These are phyloP conservation scores for Tenualosa thibaudeaui DNA, from an alignment of 2,797 vertebrate species.

Conservation along the genomic window DNA sequence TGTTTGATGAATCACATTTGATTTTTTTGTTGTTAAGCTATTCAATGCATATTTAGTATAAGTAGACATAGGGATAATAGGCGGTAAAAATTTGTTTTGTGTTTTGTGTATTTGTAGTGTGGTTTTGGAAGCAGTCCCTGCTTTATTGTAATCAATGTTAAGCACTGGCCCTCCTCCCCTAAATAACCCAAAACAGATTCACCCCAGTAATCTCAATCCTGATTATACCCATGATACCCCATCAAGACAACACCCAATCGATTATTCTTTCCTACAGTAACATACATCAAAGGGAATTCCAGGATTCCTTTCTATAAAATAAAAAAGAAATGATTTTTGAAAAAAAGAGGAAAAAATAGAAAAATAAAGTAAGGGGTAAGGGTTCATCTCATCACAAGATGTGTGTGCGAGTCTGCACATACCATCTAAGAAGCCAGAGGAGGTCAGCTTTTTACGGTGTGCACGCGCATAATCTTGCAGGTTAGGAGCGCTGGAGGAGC, in stretches of 20 bases:
- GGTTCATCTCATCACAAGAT: conserved; percentile 56
- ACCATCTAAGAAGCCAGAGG: conserved; percentile 93
- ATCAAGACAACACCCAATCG: conserved; percentile 2
- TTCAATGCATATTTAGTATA: background rate
- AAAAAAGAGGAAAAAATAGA: background rate
- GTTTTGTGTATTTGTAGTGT: background rate
- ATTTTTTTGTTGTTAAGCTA: background rate
- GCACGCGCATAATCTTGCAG: conserved; percentile 93
- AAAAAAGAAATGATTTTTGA: background rate
- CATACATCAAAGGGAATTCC: conserved; percentile 45
- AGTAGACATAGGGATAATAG: background rate
- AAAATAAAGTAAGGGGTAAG: conserved; percentile 37
- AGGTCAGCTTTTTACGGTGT: conserved; percentile 94
- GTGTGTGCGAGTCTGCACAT: conserved; percentile 86
- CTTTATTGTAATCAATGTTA: background rate
- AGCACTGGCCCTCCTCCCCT: background rate
- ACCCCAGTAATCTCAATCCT: background rate
- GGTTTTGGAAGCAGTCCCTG: background rate
- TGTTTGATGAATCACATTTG: background rate
- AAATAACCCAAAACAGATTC: background rate
- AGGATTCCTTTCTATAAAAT: conserved; percentile 56
- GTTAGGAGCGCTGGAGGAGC: conserved; percentile 93
- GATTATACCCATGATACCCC: background rate
- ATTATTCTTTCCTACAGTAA: conserved; percentile 18
- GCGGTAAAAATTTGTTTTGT: background rate